Percentiles rank a stretch among this genome's conserved stretches.
Evolutionary conservation across 2,797 vertebrate genomes (phyloP).

Genomic region (Danio tinwini): DNA sequence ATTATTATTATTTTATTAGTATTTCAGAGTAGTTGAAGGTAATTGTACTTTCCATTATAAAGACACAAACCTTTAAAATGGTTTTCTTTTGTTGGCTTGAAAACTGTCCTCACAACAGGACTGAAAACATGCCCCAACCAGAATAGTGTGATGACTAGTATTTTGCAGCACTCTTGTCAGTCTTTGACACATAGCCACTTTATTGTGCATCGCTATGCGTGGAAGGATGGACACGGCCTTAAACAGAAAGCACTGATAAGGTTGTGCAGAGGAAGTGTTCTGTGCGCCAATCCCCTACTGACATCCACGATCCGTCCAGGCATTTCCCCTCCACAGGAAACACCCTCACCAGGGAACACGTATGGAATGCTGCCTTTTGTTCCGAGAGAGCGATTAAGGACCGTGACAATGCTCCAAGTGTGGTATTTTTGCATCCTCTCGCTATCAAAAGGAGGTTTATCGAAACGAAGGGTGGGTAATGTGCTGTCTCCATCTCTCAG

Average conservation of each 20-base stretch:
- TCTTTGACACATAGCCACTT: constrained; percentile 30
- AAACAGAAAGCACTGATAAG: constrained; percentile 77
- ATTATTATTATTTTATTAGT: no score
- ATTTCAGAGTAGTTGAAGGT: no score
- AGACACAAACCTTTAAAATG: not conserved
- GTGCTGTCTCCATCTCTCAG: constrained; percentile 45
- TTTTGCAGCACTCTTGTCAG: constrained; percentile 23
- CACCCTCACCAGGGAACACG: constrained; percentile 78
- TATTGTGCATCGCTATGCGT: constrained; percentile 44
- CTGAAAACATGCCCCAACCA: constrained; percentile 11
- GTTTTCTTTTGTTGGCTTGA: not conserved
- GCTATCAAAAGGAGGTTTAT: constrained; percentile 67
- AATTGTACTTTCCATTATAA: not conserved
- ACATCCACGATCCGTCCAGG: constrained; percentile 67
- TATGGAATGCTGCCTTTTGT: constrained; percentile 79
- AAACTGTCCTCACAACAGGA: not conserved
- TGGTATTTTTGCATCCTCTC: constrained; percentile 66
- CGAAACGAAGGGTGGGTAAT: constrained; percentile 39
- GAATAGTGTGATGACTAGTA: not conserved
- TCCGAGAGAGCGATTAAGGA: constrained; percentile 58
- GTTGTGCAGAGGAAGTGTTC: constrained; percentile 76
- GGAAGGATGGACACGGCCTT: constrained; percentile 45
- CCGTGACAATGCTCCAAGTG: constrained; percentile 22
- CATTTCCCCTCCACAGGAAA: constrained; percentile 77
- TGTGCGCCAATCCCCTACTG: constrained; percentile 71